Base-by-base conservation (phyloP, 2,797 vertebrate species). In the Masticophis lateralis region DNA sequence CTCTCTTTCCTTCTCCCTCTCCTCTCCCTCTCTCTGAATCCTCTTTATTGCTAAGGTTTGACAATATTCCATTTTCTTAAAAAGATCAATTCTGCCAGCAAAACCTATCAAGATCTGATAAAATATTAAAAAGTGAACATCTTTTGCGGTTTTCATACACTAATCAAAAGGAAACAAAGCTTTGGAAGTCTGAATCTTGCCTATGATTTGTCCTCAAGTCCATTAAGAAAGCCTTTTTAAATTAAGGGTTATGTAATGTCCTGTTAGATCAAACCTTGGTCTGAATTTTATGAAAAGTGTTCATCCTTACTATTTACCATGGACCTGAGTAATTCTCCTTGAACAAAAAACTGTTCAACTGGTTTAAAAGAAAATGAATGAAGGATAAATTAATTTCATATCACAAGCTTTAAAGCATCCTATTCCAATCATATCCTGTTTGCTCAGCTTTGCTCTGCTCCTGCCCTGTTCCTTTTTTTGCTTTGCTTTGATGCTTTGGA, bases 311-410 rank as follows among this genome's bases (percentile, higher is more conserved):
- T 59, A 93, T 59, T 66, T 90, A 53, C 43, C 0, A 79, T 51
- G 22, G 88, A 25, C 47, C 51, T 66, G 63, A 83, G 28, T 91
- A 4, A 53, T 0, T 1, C 28, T 37, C 56, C 12, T 60, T 91
- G 93, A 95, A 74, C 14, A 87, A 94, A 53, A 47, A 25, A 91
- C 66, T 20, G 37, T 57, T 18, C 74, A 63, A 8, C 93, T 92
- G 63, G 9, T 93, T 32, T 18, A 63, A 32, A 88, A 88, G 87
- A 60, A 93, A 25, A 22, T 89, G 88, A 90, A 90, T 5, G 16
- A 27, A 92, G 27, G 25, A 13, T 86, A 43, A 1, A 0, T 86
- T 87, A 0, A 0, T 53, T 4, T 91, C 91, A 14, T 47, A 0
- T 32, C 1, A 93, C 55, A 1, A 90, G 0, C 28, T 32, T 55